These are phyloP conservation scores for Cephalopachus bancanus DNA, from an alignment of 2,797 vertebrate species.

Conservation along the genomic window DNA sequence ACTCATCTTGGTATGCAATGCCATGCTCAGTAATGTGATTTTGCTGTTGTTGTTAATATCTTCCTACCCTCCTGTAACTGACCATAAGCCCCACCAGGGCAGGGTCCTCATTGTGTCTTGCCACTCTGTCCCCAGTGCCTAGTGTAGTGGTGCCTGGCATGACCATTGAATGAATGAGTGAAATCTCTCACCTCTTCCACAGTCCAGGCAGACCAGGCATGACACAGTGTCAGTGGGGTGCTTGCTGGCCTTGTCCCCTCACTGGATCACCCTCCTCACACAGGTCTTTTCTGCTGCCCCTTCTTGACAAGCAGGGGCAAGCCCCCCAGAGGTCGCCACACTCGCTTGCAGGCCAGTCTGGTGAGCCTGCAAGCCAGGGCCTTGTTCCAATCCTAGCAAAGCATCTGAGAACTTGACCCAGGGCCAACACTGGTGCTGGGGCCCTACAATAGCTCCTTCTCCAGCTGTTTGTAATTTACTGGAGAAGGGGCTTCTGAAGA, in stretches of 20 bases:
- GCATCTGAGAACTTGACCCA: background rate
- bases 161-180: background rate
- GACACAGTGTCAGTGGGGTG: too few relatives aligned
- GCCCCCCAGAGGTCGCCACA: background rate
- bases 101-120: background rate
- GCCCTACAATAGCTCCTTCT: background rate
- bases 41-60: background rate
- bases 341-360: background rate
- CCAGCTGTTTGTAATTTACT: background rate
- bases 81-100: fast-evolving
- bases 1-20: background rate
- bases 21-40: background rate
- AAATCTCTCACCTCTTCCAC: background rate
- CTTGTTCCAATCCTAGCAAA: background rate
- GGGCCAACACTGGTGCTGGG: background rate
- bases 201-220: background rate
- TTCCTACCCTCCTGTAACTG: background rate
- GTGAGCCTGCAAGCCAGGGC: background rate
- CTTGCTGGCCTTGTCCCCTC: background rate
- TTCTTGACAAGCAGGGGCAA: conserved; percentile 59
- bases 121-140: background rate
- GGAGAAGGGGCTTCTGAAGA: background rate
- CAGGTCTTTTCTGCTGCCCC: background rate
- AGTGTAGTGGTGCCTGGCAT: fast-evolving
- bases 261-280: fast-evolving